Percentiles rank a stretch among this genome's conserved stretches.
Evolutionary conservation across 2,113 vertebrate genomes (phyloP).

Genomic region (Strix uralensis): DNA sequence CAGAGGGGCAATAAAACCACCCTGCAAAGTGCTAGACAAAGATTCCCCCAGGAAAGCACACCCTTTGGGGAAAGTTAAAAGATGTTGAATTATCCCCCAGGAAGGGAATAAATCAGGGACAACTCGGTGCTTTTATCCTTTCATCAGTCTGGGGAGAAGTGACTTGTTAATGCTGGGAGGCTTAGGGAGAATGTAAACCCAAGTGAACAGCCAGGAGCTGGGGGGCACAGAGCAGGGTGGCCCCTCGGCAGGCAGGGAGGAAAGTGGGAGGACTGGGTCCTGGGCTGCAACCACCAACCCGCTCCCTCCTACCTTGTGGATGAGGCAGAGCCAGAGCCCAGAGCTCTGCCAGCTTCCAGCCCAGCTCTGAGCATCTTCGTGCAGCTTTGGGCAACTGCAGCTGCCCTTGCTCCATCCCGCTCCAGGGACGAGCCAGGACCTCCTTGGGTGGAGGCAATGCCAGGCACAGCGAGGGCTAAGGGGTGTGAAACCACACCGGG

Average conservation of each 20-base stretch:
- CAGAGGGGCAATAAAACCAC: constrained; percentile 32
- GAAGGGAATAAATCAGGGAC: background rate
- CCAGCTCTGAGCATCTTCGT: background rate
- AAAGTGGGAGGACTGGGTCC: background rate
- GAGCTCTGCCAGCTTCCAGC: background rate
- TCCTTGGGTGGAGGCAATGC: background rate
- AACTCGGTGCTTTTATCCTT: background rate
- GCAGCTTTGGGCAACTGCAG: background rate
- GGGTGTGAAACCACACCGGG: rapidly evolving
- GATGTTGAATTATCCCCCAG: background rate
- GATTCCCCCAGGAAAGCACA: background rate
- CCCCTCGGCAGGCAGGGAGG: background rate
- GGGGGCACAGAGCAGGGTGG: rapidly evolving
- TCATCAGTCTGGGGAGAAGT: background rate
- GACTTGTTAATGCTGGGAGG: background rate
- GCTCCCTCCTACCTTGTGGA: rapidly evolving
- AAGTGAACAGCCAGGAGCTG: background rate
- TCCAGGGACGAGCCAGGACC: background rate
- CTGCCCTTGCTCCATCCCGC: rapidly evolving
- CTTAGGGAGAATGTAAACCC: background rate
- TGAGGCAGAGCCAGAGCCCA: background rate
- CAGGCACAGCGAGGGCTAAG: rapidly evolving
- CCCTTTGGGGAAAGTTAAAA: background rate
- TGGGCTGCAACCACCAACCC: rapidly evolving
- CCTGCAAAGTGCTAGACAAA: background rate